A percentile compares a stretch with the other conserved stretches of the same genome.
Conservation (phyloP, 92 coral and sea anemone genomes). For the Ricordea florida region DNA sequence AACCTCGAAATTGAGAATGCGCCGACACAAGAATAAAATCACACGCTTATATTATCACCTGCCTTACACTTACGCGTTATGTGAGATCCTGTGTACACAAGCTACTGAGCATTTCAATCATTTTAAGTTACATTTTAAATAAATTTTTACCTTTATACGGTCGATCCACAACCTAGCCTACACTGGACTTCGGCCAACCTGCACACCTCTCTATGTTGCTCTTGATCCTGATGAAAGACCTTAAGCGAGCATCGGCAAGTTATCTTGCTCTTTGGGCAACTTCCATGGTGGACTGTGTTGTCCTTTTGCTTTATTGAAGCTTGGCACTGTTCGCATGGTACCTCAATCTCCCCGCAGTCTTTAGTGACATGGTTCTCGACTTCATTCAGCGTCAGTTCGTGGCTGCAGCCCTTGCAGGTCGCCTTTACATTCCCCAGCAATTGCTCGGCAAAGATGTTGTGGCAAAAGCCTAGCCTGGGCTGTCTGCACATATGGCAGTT, state of each 20-base stretch:
- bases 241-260: neutral
- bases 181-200: slow-evolving; percentile 2
- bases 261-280: neutral
- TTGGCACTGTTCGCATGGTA: neutral
- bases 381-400: neutral
- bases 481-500: slow-evolving; percentile 16
- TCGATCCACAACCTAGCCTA: neutral
- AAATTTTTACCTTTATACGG: neutral
- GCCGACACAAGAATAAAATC: no score
- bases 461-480: neutral
- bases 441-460: neutral
- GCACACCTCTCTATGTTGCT: neutral
- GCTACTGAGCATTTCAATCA: neutral
- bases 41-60: no score
- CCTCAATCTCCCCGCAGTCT: neutral
- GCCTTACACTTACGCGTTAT: no score
- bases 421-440: neutral
- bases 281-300: neutral
- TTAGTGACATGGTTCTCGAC: neutral
- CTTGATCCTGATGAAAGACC: neutral
- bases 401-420: slow-evolving; percentile 1
- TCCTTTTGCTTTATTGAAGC: neutral
- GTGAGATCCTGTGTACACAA: no score
- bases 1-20: no score
- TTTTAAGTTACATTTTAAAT: neutral